These are phyloP conservation scores for Grammomys surdaster DNA, from an alignment of 2,113 vertebrate genomes.

Conservation along the genomic window DNA sequence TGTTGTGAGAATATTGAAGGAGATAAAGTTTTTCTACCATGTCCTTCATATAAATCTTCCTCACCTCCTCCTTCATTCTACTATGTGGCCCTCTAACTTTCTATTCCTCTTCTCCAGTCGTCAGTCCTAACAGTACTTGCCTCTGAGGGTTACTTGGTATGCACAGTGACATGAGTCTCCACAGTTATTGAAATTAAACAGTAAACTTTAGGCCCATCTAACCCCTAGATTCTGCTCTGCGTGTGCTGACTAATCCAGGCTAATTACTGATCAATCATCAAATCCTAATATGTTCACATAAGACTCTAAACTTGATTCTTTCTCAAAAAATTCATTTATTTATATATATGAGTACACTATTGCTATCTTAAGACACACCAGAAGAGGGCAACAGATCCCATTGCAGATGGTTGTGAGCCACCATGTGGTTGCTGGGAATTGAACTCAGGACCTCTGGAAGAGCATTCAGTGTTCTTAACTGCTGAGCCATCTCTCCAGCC, in stretches of 20 bases:
- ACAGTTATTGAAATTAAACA: neutral
- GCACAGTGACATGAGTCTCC: neutral
- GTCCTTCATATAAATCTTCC: neutral
- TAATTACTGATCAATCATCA: neutral
- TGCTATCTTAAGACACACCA: too few species aligned
- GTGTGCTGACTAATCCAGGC: neutral
- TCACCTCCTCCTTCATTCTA: neutral
- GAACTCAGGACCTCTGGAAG: too few species aligned
- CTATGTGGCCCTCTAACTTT: neutral
- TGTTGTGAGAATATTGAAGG: neutral
- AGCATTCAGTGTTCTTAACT: too few species aligned
- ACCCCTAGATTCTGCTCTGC: neutral
- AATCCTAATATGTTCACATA: neutral
- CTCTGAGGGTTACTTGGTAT: neutral
- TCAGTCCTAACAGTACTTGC: rapidly evolving
- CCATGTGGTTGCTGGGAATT: too few species aligned
- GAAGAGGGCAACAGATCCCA: too few species aligned
- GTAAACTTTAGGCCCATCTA: neutral
- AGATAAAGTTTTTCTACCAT: neutral
- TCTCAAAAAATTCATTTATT: too few species aligned
- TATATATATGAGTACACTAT: too few species aligned
- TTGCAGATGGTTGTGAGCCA: too few species aligned
- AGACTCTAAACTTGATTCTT: neutral
- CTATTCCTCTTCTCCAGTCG: neutral
- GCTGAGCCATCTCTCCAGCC: too few species aligned